Evolutionary conservation across 2,888 invertebrate genomes (phyloP).

Genomic region (Syrista parreyssii): DNA sequence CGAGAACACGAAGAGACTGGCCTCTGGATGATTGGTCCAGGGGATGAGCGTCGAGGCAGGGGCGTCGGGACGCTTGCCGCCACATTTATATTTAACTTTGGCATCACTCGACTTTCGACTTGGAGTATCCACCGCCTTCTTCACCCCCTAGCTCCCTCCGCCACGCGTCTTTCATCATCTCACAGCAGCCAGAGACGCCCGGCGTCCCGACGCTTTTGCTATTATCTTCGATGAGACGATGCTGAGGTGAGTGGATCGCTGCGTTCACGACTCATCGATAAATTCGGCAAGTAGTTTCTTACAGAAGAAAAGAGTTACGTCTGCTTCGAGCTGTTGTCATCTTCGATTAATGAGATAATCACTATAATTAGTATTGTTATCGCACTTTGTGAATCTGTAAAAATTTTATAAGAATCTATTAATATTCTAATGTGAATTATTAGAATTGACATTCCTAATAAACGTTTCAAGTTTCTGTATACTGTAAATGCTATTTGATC

Average conservation of each 20-base stretch:
- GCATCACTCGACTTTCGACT: conserved; percentile 63
- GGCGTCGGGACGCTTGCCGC: conserved; percentile 53
- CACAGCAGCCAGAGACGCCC: conserved; percentile 11
- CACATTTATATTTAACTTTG: conserved; percentile 66
- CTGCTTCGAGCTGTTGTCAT: background rate
- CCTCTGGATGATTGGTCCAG: conserved; percentile 62
- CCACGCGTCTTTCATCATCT: conserved; percentile 19
- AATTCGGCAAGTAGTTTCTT: conserved; percentile 32
- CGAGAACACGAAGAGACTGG: conserved; percentile 62
- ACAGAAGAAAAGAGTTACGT: background rate
- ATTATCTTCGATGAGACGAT: conserved; percentile 40
- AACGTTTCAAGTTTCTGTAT: background rate
- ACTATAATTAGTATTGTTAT: background rate
- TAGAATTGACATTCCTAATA: background rate
- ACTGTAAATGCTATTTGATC: background rate
- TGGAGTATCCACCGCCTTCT: conserved; percentile 35
- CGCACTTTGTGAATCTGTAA: background rate
- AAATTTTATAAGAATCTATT: background rate
- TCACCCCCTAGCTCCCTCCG: conserved; percentile 22
- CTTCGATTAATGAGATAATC: background rate
- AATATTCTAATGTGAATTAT: background rate
- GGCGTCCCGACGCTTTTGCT: conserved; percentile 14
- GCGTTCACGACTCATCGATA: conserved; percentile 45
- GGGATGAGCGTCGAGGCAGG: conserved; percentile 51
- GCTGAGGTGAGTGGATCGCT: conserved; percentile 13